These are phyloP conservation scores for Pelvicachromis taeniatus DNA, from an alignment of 2,113 vertebrate genomes.

Conservation along the genomic window DNA sequence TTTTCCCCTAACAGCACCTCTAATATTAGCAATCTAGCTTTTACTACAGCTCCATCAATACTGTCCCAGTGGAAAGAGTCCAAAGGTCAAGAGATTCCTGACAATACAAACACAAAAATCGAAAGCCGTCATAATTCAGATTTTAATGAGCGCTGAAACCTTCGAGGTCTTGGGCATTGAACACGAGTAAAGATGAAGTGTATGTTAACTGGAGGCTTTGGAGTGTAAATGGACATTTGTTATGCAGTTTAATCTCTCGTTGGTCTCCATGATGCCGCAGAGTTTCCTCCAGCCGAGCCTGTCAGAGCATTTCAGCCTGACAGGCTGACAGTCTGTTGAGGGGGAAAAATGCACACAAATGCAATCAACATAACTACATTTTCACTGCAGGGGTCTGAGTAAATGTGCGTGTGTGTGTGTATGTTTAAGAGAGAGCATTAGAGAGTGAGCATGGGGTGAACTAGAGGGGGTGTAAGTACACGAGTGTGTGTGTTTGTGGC, in stretches of 20 bases:
- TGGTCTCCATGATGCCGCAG: background rate
- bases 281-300: constrained; percentile 21
- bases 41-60: background rate
- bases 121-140: background rate
- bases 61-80: background rate
- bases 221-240: constrained; percentile 33
- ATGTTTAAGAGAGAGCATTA: background rate
- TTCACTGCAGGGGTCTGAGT: constrained; percentile 6
- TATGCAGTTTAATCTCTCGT: constrained; percentile 30
- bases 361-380: background rate
- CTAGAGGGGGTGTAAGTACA: background rate
- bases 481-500: background rate
- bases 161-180: background rate
- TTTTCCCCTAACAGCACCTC: background rate
- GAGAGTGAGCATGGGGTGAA: background rate
- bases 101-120: background rate
- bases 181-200: background rate
- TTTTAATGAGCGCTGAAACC: background rate
- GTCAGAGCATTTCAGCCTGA: constrained; percentile 19
- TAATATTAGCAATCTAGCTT: background rate
- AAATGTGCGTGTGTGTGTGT: background rate
- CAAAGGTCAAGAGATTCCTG: background rate
- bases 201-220: constrained; percentile 1
- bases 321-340: constrained; percentile 4
- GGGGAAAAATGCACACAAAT: background rate